A percentile compares a stretch with the other conserved stretches of the same genome.
These are phyloP conservation scores for Cochlearius cochlearius DNA, from an alignment of 2,113 vertebrate genomes.

Conservation along the genomic window DNA sequence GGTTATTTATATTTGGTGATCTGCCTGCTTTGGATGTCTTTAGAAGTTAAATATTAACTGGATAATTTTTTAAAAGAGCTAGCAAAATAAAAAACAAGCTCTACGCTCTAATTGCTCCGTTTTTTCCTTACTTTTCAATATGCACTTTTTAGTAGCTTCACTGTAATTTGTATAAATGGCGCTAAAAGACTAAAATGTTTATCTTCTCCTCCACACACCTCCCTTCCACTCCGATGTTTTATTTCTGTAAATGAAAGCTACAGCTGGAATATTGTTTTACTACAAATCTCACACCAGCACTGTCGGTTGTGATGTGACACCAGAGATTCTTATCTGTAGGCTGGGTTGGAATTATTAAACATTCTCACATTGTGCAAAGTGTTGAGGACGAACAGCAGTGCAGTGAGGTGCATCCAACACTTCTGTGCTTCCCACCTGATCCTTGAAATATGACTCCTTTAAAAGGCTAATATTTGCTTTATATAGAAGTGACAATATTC, in stretches of 20 bases:
- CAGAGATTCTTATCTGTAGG: constrained; percentile 81
- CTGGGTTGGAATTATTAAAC: constrained; percentile 82
- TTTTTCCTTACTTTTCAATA: constrained; percentile 24
- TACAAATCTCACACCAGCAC: constrained; percentile 79
- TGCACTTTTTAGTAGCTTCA: constrained; percentile 44
- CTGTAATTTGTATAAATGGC: constrained; percentile 60
- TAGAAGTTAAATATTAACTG: constrained; percentile 47
- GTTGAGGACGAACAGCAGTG: constrained; percentile 80
- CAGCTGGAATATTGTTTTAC: constrained; percentile 84
- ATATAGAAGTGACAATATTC: constrained; percentile 66
- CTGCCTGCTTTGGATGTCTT: constrained; percentile 10
- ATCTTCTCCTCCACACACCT: constrained; percentile 64
- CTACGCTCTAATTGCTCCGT: constrained; percentile 2
- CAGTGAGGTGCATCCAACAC: constrained; percentile 80
- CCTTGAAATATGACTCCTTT: constrained; percentile 76
- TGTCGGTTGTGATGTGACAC: constrained; percentile 79
- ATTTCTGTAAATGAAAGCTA: constrained; percentile 80
- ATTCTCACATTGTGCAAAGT: constrained; percentile 83
- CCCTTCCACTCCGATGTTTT: constrained; percentile 70
- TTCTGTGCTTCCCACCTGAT: constrained; percentile 81
- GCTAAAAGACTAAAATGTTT: constrained; percentile 74
- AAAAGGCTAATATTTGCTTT: constrained; percentile 78
- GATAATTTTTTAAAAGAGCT: constrained; percentile 25
- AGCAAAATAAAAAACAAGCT: neutral
- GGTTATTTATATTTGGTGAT: constrained; percentile 68